A percentile compares a stretch with the other conserved stretches of the same genome.
Conservation (phyloP, 2,888 invertebrate species). For the Bhutanitis thaidina region DNA sequence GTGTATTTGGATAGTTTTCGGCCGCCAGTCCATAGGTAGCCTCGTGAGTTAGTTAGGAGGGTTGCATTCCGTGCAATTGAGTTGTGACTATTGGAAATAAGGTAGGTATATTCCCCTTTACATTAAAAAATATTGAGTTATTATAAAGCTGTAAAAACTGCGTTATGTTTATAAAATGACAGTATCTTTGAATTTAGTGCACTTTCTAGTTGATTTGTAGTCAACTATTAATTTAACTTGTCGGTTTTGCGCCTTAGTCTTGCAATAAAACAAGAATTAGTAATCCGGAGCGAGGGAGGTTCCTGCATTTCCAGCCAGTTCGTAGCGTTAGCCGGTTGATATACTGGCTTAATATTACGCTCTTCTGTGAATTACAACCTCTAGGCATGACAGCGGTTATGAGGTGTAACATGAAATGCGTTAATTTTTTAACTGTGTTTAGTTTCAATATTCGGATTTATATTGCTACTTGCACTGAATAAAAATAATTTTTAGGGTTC, state of each 20-base stretch:
- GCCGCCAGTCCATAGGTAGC: no score
- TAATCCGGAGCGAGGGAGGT: slow-evolving; percentile 3
- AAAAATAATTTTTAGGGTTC: no score
- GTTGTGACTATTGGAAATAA: no score
- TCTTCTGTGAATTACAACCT: slow-evolving; percentile 10
- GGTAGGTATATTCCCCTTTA: no score
- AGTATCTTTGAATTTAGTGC: slow-evolving; percentile 14
- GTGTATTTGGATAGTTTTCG: no score
- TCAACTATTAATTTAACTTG: slow-evolving; percentile 14
- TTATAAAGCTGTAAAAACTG: not conserved
- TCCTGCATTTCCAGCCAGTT: slow-evolving; percentile 2
- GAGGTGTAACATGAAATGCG: not conserved
- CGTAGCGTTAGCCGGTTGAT: slow-evolving; percentile 9
- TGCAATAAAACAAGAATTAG: slow-evolving; percentile 16
- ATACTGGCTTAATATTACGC: slow-evolving; percentile 17
- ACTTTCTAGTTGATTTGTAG: slow-evolving; percentile 14
- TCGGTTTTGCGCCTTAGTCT: slow-evolving; percentile 13
- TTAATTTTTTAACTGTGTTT: not conserved
- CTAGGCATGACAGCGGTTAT: not conserved
- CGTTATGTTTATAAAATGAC: slow-evolving; percentile 4
- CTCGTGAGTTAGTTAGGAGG: no score
- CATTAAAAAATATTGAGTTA: no score
- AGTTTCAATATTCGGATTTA: no score
- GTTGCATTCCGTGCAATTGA: no score
- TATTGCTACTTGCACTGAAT: no score